phyloP scores from a whole-genome alignment of 2,888 invertebrate genomes.

The Torymus texanus region DNA sequence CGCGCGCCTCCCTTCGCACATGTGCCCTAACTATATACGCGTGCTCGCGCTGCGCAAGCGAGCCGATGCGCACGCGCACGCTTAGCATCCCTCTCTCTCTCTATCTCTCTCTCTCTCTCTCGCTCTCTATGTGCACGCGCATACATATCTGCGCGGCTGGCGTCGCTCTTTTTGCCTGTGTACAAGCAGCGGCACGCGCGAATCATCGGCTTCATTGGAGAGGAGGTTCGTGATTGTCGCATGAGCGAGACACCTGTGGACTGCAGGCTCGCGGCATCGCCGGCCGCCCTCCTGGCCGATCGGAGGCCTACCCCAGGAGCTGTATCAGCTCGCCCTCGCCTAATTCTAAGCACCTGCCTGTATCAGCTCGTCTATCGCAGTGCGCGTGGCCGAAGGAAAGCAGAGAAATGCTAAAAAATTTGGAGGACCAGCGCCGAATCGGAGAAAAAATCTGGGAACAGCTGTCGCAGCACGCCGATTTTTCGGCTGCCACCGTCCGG shows the following conservation, averaged over 20 bases:
- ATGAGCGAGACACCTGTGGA: too few species aligned
- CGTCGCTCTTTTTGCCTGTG: too few species aligned
- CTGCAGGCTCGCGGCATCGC: too few species aligned
- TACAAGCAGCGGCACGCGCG: too few species aligned
- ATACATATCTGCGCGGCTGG: too few species aligned
- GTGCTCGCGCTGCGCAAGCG: not conserved
- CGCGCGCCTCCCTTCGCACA: conserved; percentile 61
- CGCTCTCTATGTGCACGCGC: too few species aligned
- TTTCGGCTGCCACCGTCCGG: not conserved
- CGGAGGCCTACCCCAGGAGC: too few species aligned
- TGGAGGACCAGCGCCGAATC: not conserved
- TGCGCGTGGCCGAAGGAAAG: not conserved
- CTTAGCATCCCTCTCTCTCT: too few species aligned
- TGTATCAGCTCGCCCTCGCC: not conserved
- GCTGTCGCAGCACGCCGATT: conserved; percentile 1
- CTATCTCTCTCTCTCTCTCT: too few species aligned
- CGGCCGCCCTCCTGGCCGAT: too few species aligned
- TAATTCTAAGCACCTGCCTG: not conserved
- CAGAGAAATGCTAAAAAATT: conserved; percentile 14
- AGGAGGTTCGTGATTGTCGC: too few species aligned
- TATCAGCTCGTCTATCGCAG: not conserved
- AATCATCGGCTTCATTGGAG: too few species aligned
- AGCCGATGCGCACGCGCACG: conserved; percentile 10
- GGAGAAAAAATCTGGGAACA: conserved; percentile 16
- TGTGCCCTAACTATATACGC: conserved; percentile 51